Percentiles rank a stretch among this genome's conserved stretches.
These are phyloP conservation scores for Mesitornis unicolor DNA, from an alignment of 2,113 vertebrate genomes.

Conservation along the genomic window DNA sequence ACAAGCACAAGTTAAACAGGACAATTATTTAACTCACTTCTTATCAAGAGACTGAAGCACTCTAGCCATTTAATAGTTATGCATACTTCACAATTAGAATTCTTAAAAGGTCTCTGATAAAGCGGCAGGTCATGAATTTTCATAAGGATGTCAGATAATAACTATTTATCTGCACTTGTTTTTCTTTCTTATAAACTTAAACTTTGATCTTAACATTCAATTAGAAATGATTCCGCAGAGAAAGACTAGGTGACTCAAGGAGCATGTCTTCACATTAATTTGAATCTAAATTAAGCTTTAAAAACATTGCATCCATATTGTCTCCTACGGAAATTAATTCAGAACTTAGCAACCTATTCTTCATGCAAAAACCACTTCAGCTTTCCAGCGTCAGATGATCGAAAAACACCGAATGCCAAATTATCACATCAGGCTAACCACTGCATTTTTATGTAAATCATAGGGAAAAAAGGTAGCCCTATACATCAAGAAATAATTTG, in stretches of 20 bases:
- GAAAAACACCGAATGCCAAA: slow-evolving; percentile 13
- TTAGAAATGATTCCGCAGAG: slow-evolving; percentile 74
- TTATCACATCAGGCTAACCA: slow-evolving; percentile 1
- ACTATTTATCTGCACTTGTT: slow-evolving; percentile 84
- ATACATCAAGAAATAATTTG: neutral
- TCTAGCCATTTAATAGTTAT: slow-evolving; percentile 76
- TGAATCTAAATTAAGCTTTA: slow-evolving; percentile 49
- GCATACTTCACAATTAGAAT: slow-evolving; percentile 81
- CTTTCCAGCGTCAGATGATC: neutral
- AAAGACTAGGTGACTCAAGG: slow-evolving; percentile 68
- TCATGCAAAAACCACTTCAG: neutral
- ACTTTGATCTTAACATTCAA: slow-evolving; percentile 85
- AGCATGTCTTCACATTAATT: slow-evolving; percentile 56
- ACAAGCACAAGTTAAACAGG: slow-evolving; percentile 88
- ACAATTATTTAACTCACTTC: slow-evolving; percentile 87
- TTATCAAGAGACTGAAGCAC: slow-evolving; percentile 80
- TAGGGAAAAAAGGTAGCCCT: neutral
- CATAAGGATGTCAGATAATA: slow-evolving; percentile 80
- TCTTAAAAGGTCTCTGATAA: slow-evolving; percentile 77
- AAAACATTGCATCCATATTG: slow-evolving; percentile 32
- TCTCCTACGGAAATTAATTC: slow-evolving; percentile 42
- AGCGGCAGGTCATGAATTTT: slow-evolving; percentile 80
- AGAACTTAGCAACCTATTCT: slow-evolving; percentile 5
- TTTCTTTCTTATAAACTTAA: slow-evolving; percentile 86
- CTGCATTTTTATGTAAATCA: slow-evolving; percentile 25